Evolutionary conservation across 2,113 vertebrate species (phyloP).

Genomic region (Propithecus coquereli): DNA sequence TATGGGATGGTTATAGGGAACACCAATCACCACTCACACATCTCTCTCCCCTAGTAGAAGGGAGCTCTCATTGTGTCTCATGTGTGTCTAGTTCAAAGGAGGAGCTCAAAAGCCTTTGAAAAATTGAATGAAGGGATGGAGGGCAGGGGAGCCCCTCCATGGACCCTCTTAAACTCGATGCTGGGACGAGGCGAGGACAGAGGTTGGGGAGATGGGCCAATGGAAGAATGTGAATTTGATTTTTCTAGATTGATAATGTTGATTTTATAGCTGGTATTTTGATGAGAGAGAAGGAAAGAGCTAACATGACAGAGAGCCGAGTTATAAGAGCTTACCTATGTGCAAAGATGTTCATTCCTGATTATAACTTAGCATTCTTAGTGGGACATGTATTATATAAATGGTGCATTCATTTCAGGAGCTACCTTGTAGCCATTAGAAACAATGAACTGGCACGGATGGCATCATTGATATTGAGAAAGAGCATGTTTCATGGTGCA

Average conservation of each 20-base stretch:
- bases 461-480: too few relatives aligned
- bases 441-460: not conserved
- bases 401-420: not conserved
- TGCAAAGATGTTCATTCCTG: not conserved
- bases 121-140: not conserved
- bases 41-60: not conserved
- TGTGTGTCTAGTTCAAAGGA: not conserved
- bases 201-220: not conserved
- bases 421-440: not conserved
- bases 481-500: rapidly evolving
- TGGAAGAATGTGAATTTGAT: not conserved
- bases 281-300: not conserved
- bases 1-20: not conserved
- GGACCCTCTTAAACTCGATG: not conserved
- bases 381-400: not conserved
- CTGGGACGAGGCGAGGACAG: not conserved
- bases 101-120: not conserved
- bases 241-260: not conserved
- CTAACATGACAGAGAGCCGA: not conserved
- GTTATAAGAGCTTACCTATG: not conserved
- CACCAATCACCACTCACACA: not conserved
- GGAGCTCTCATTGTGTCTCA: not conserved
- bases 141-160: not conserved
- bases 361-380: not conserved
- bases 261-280: not conserved